Evolutionary conservation across 2,113 vertebrate species (phyloP).

Genomic region (Ranitomeya imitator): DNA sequence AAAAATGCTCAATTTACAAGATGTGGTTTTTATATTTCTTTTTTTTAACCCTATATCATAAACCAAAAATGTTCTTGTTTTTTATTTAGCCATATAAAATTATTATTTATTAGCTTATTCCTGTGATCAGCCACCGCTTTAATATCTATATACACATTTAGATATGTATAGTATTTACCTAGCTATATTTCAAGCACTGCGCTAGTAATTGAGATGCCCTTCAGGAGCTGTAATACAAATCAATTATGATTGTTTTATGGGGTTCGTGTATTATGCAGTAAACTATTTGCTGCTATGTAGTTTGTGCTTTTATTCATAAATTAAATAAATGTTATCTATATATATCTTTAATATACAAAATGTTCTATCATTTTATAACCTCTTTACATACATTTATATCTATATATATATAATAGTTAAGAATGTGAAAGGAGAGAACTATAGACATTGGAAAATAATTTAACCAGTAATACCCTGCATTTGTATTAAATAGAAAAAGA

Average conservation of each 20-base stretch:
- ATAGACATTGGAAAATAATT: slow-evolving; percentile 76
- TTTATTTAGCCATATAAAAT: slow-evolving; percentile 71
- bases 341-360: slow-evolving; percentile 65
- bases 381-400: slow-evolving; percentile 62
- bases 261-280: slow-evolving; percentile 62
- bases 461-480: slow-evolving; percentile 68
- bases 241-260: slow-evolving; percentile 63
- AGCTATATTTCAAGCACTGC: slow-evolving; percentile 64
- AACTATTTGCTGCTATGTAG: slow-evolving; percentile 62
- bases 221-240: slow-evolving; percentile 53
- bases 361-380: slow-evolving; percentile 67
- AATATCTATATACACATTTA: slow-evolving; percentile 25
- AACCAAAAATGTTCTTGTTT: slow-evolving; percentile 71
- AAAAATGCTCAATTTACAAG: slow-evolving; percentile 71
- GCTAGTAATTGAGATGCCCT: slow-evolving; percentile 58
- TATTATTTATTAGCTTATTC: slow-evolving; percentile 78
- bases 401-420: slow-evolving; percentile 65
- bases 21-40: slow-evolving; percentile 62
- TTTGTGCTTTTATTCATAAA: slow-evolving; percentile 76
- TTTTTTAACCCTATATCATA: slow-evolving; percentile 61
- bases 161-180: slow-evolving; percentile 49
- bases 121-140: slow-evolving; percentile 64
- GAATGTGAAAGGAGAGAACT: slow-evolving; percentile 72
- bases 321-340: slow-evolving; percentile 64
- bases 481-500: slow-evolving; percentile 73